Evolutionary conservation across 2,113 vertebrate genomes (phyloP), one percentile per base, ranked within the genome.

Genomic region (Rhinolophus sinicus): DNA sequence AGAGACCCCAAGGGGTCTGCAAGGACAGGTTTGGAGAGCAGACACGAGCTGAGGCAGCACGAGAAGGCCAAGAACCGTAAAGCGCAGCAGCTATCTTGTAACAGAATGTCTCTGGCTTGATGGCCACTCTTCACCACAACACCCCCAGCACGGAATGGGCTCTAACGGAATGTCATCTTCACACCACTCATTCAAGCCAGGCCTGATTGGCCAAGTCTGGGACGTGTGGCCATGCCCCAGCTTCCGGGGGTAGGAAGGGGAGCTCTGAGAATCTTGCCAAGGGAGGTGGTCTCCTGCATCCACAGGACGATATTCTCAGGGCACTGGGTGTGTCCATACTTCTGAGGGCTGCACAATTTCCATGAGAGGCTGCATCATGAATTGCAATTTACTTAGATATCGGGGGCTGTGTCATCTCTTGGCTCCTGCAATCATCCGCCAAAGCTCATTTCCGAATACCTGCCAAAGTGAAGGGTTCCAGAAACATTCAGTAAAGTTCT

Each of bases 1-100:
- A 12, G 93, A 87, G 65, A 35, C 47, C 89, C 73, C 35, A 14
- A 89, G 56, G 72, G 85, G 84, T 12, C 54, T 58, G 12, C 44
- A 44, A 35, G 40, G 28, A 73, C 24, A 44, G 83, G 16, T 50
- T 44, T 22, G 16, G 62, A 47, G 80, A 56, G 52, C 40, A 86
- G 40, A 19, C 24, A 65, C 87, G 47, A 77, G 24, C 21, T 5
- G 7, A 78, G 47, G 54, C n/a, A 16, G 13, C 77, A 40, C 8
- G 12, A 94, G 77, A 73, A 40, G 12, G 35, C 30, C 2, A 22
- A 8, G 33, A 50, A 19, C 35, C n/a, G 19, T 0, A 21, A 52
- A 47, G 18, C 28, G 7, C 7, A 26, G 15, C 14, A 47, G 62
- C 50, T 2, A 2, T 11, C 54, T 50, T 52, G 47, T 22, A 18